Conservation (phyloP, 2,113 vertebrate genomes). For the Archilochus colubris region DNA sequence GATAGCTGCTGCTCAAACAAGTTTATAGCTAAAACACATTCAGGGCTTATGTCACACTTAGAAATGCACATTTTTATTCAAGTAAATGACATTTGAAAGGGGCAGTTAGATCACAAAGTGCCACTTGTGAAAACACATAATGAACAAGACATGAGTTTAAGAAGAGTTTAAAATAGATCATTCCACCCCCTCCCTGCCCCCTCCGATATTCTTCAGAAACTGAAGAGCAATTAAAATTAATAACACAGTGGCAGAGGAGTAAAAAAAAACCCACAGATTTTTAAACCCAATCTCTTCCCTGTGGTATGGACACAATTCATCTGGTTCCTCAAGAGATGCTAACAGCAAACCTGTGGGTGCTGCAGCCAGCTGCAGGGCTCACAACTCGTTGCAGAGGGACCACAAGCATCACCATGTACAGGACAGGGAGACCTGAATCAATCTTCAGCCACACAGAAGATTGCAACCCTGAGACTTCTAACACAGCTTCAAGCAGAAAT, state of each 20-base stretch:
- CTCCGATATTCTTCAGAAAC: conserved; percentile 22
- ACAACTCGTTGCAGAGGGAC: not conserved
- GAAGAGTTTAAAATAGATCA: conserved; percentile 34
- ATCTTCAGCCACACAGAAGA: not conserved
- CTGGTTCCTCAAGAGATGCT: not conserved
- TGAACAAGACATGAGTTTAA: not conserved
- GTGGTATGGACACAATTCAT: not conserved
- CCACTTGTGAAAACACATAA: not conserved
- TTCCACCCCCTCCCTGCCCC: not conserved
- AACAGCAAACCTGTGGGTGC: rapidly evolving
- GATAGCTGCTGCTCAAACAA: not conserved
- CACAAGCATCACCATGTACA: rapidly evolving
- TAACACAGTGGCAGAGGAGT: not conserved
- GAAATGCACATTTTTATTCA: conserved; percentile 6
- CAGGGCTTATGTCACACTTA: not conserved
- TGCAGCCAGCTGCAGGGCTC: not conserved
- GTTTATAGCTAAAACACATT: not conserved
- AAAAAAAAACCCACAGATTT: not conserved
- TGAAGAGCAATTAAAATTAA: not conserved
- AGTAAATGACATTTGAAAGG: conserved; percentile 36
- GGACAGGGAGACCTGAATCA: not conserved
- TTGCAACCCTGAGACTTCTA: not conserved
- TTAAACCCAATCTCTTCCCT: not conserved
- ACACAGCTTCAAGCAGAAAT: not conserved
- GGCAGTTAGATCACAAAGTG: not conserved